A percentile compares a stretch with the other conserved stretches of the same genome.
phyloP scores from a whole-genome alignment of 2,797 vertebrate genomes.

The Otolemur crassicaudatus region DNA sequence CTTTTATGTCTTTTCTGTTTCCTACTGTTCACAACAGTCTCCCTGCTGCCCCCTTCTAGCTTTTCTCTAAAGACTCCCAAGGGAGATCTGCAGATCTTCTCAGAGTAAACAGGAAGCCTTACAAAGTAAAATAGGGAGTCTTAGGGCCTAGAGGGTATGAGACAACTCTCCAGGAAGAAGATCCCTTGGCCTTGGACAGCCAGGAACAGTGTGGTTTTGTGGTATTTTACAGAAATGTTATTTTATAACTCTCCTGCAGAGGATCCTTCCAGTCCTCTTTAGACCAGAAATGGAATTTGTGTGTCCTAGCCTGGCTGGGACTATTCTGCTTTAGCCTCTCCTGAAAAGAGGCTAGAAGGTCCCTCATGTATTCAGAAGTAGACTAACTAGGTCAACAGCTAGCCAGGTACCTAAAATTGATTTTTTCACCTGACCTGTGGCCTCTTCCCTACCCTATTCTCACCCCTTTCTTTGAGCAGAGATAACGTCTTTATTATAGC shows the following conservation, averaged over 20 bases:
- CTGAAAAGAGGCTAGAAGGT: slow-evolving; percentile 19
- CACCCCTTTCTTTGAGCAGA: background rate
- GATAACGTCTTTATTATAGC: slow-evolving; percentile 50
- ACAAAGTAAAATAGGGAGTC: slow-evolving; percentile 23
- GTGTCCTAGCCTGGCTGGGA: background rate
- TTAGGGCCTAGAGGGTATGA: background rate
- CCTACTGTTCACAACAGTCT: background rate
- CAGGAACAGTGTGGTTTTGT: slow-evolving; percentile 26
- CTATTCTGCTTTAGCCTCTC: background rate
- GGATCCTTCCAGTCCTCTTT: background rate
- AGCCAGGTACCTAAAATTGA: slow-evolving; percentile 42
- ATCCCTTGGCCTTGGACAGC: background rate
- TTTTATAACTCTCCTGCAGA: background rate
- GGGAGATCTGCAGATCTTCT: background rate
- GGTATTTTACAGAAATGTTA: background rate
- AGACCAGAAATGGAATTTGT: slow-evolving; percentile 12
- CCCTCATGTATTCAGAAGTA: slow-evolving; percentile 49
- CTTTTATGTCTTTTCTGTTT: background rate
- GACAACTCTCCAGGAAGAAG: slow-evolving; percentile 23
- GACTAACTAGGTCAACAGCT: background rate
- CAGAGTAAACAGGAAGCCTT: slow-evolving; percentile 57
- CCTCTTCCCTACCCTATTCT: background rate
- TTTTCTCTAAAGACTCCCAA: background rate
- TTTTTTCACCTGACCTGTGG: slow-evolving; percentile 34
- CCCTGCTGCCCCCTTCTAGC: background rate